Evolutionary conservation across 2,113 vertebrate species (phyloP), one percentile per base, ranked within the genome.

Genomic region (Hippolais icterina): DNA sequence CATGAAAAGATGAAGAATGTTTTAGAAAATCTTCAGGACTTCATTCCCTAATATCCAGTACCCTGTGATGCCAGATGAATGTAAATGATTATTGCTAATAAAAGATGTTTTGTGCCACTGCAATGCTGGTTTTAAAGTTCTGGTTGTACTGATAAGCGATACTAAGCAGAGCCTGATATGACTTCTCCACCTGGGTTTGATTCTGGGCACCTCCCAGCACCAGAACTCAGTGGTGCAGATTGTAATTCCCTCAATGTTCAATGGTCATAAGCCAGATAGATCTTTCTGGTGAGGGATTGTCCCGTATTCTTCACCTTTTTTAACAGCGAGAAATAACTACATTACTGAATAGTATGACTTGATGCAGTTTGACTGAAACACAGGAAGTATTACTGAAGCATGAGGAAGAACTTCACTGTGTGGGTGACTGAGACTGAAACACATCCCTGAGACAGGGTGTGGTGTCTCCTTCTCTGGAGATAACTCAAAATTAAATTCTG

Each of bases 391-490:
- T 35, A 46, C 33, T 33, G 23, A 28, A 53, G 28, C 19, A n/a
- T 14, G 23, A 52, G 44, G 28, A 59, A 52, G 13, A 52, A 21
- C 9, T n/a, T 52, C 39, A 10, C 16, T 17, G 15, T 24, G 52
- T 44, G 16, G 37, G 23, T 52, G 37, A 19, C 37, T 39, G 47
- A 65, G 27, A 13, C 52, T 50, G 59, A 37, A 72, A 23, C 29
- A 27, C 19, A 29, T 11, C 0, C 0, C 19, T 46, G 20, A 46
- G 33, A 46, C 24, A 46, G 14, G 7, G 4, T 22, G 33, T 46
- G 24, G 23, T 29, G 7, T 60, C 16, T 75, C 16, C 16, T 33
- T n/a, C 44, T 25, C 19, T 82, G 14, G 11, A 41, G n/a, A 47
- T 7, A n/a, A 39, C 0, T 1, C 28, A 68, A 53, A 89, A 66